A percentile compares a stretch with the other conserved stretches of the same genome.
Conservation (phyloP, 2,888 invertebrate species). For the Ornithoptera priamus region DNA sequence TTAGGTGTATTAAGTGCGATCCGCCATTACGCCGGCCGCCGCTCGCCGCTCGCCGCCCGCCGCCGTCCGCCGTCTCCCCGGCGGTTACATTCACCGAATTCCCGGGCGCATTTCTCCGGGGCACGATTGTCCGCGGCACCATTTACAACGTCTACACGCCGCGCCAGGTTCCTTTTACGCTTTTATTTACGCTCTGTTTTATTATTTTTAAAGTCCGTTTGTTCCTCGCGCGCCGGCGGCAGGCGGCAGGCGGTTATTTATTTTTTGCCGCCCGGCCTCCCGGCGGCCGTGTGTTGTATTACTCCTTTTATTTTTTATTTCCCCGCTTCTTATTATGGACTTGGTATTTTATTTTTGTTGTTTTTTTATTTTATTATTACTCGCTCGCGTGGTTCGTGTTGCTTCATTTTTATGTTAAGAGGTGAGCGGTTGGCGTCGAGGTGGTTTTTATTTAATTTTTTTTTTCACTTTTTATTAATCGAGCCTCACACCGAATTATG, state of each 20-base stretch:
- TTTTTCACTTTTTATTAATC: slow-evolving; percentile 52
- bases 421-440: slow-evolving; percentile 65
- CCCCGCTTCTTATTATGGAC: slow-evolving; percentile 79
- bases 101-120: slow-evolving; percentile 74
- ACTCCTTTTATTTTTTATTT: slow-evolving; percentile 78
- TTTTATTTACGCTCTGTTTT: slow-evolving; percentile 79
- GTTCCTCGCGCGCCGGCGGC: slow-evolving; percentile 76
- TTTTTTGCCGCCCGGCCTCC: slow-evolving; percentile 77
- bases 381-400: slow-evolving; percentile 75
- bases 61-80: slow-evolving; percentile 51
- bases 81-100: slow-evolving; percentile 76
- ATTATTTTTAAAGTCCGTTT: slow-evolving; percentile 80
- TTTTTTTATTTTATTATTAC: slow-evolving; percentile 68
- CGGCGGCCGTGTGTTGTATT: slow-evolving; percentile 79
- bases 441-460: slow-evolving; percentile 52
- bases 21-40: background rate
- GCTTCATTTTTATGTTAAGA: slow-evolving; percentile 79
- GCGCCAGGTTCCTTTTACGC: slow-evolving; percentile 74
- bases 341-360: slow-evolving; percentile 56
- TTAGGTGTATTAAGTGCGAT: slow-evolving; percentile 62
- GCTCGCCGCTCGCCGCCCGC: slow-evolving; percentile 26
- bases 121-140: slow-evolving; percentile 78
- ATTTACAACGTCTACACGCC: slow-evolving; percentile 78
- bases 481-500: slow-evolving; percentile 77
- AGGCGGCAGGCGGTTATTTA: slow-evolving; percentile 71